Conservation (phyloP, 2,113 vertebrate species). For the Sphyrna mokarran region DNA sequence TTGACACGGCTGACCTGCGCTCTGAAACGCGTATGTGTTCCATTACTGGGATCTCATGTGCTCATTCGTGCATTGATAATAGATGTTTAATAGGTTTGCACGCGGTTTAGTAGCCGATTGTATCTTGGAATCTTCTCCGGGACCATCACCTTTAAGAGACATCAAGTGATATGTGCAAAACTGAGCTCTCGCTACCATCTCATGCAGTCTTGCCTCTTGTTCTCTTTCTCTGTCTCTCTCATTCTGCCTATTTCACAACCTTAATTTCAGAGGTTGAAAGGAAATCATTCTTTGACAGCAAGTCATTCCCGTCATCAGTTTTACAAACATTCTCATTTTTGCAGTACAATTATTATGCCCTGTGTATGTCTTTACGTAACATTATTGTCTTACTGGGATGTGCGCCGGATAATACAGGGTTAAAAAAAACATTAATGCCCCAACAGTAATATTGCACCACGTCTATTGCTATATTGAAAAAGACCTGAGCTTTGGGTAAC, state of each 20-base stretch:
- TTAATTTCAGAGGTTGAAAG: neutral
- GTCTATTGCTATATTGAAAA: neutral
- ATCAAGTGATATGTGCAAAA: neutral
- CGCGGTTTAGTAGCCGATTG: constrained; percentile 21
- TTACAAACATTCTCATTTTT: neutral
- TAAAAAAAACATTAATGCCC: neutral
- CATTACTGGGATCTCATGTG: neutral
- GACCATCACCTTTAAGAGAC: neutral
- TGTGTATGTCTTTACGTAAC: neutral
- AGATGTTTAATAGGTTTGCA: neutral
- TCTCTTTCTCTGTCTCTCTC: neutral
- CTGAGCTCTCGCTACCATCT: neutral
- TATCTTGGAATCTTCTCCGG: neutral
- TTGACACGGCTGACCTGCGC: constrained; percentile 28
- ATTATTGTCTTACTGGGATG: neutral
- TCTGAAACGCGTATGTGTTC: constrained; percentile 26
- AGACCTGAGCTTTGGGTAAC: neutral
- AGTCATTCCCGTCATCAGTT: neutral
- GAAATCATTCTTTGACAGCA: neutral
- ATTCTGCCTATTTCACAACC: neutral
- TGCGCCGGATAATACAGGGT: neutral
- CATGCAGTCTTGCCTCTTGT: neutral
- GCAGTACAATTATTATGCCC: neutral
- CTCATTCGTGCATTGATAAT: constrained; percentile 35
- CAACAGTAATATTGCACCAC: neutral